These are phyloP conservation scores for Salmo trutta DNA, from an alignment of 2,797 vertebrate species.

Conservation along the genomic window DNA sequence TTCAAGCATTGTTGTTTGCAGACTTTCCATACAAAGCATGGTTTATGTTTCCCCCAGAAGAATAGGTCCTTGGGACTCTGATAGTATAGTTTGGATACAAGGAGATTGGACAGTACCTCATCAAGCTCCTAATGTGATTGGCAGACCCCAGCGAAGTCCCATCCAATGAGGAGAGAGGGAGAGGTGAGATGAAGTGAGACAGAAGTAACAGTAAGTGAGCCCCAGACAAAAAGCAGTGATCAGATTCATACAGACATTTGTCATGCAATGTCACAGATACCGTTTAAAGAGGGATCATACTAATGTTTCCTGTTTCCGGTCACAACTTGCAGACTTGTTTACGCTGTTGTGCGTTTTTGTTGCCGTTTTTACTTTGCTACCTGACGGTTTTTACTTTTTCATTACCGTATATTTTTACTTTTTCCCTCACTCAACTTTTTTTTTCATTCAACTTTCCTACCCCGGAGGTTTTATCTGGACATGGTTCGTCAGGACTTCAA, in stretches of 20 bases:
- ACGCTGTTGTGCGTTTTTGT: too few relatives aligned
- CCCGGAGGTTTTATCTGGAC: too few relatives aligned
- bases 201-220: conserved; percentile 74
- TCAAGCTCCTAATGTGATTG: conserved; percentile 94
- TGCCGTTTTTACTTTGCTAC: too few relatives aligned
- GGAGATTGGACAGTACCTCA: conserved; percentile 85
- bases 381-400: too few relatives aligned
- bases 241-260: conserved; percentile 25
- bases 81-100: conserved; percentile 13
- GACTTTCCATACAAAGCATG: neutral
- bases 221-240: conserved; percentile 39
- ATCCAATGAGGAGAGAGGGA: conserved; percentile 73
- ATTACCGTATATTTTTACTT: too few relatives aligned
- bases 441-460: too few relatives aligned
- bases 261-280: conserved; percentile 16
- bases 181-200: conserved; percentile 55
- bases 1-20: neutral
- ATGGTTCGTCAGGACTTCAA: too few relatives aligned
- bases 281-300: neutral
- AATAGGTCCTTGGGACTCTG: neutral
- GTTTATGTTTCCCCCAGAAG: neutral
- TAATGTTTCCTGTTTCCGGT: too few relatives aligned
- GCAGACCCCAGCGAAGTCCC: conserved; percentile 81
- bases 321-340: too few relatives aligned
- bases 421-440: too few relatives aligned